These are phyloP conservation scores for Hypomecis atomaria DNA, from an alignment of 2,888 invertebrate species.

Conservation along the genomic window DNA sequence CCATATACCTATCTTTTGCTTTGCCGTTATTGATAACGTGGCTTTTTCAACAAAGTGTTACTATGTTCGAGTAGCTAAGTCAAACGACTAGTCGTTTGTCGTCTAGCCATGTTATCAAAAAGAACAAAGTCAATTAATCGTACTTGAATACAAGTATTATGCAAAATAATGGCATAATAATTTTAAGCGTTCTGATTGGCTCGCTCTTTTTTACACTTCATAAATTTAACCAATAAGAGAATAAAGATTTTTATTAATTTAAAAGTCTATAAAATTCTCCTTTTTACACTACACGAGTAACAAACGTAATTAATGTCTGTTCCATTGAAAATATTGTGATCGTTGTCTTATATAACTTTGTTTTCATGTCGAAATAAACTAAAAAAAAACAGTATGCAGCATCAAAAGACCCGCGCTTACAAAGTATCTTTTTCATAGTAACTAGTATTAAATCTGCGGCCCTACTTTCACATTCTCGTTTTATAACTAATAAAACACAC, in stretches of 20 bases:
- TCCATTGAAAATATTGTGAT: constrained; percentile 10
- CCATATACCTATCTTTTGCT: too few relatives aligned
- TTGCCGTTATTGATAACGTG: too few relatives aligned
- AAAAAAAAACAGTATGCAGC: constrained; percentile 5
- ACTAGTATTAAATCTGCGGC: constrained; percentile 13
- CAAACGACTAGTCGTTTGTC: too few relatives aligned
- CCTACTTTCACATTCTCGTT: constrained; percentile 39
- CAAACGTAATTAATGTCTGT: constrained; percentile 24
- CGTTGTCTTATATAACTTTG: not conserved
- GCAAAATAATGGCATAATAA: constrained; percentile 37
- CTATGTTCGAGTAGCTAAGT: too few relatives aligned
- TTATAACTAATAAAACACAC: constrained; percentile 45
- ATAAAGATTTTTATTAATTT: constrained; percentile 25
- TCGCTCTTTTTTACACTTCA: constrained; percentile 31
- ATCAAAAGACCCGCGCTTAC: constrained; percentile 14
- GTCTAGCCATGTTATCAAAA: too few relatives aligned
- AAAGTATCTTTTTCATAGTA: not conserved
- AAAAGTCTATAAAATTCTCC: constrained; percentile 27
- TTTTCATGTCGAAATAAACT: constrained; percentile 6
- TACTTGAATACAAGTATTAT: constrained; percentile 4
- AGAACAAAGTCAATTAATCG: too few relatives aligned
- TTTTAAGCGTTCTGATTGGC: constrained; percentile 19
- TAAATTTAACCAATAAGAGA: constrained; percentile 17
- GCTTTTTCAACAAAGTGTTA: too few relatives aligned
- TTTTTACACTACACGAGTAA: constrained; percentile 11